phyloP scores from a whole-genome alignment of 1,140 invertebrate species.

The Armadillidium nasatum region DNA sequence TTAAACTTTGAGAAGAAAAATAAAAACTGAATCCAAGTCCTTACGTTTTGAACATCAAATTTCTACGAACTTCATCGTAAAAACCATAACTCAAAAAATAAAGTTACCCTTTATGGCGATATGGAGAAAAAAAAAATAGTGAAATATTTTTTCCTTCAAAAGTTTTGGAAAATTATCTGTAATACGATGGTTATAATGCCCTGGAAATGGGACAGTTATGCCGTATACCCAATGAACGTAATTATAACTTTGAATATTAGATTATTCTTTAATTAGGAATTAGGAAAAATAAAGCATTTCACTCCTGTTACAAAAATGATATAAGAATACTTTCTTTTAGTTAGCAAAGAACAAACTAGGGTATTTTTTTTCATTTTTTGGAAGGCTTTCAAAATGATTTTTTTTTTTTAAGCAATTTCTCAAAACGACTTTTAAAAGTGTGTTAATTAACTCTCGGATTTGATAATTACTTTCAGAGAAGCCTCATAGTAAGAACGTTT shows the following conservation, averaged over 20 bases:
- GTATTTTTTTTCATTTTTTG: too few species aligned
- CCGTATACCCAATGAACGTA: not conserved
- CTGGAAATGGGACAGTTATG: not conserved
- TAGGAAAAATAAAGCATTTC: not conserved
- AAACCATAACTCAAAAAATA: not conserved
- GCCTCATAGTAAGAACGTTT: too few species aligned
- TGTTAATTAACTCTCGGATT: too few species aligned
- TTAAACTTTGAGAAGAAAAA: too few species aligned
- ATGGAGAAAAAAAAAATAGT: not conserved
- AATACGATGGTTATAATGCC: not conserved
- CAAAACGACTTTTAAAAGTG: too few species aligned
- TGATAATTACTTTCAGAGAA: too few species aligned
- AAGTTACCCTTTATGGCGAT: not conserved
- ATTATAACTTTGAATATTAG: slow-evolving; percentile 14
- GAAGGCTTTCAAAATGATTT: too few species aligned
- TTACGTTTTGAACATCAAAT: too few species aligned
- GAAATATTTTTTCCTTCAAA: not conserved
- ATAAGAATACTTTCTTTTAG: not conserved
- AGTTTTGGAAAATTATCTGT: slow-evolving; percentile 5
- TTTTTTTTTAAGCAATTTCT: too few species aligned
- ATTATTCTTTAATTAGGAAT: not conserved
- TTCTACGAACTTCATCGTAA: too few species aligned
- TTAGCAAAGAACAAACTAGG: too few species aligned
- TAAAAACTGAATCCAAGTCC: too few species aligned
- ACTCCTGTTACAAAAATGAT: not conserved